phyloP scores from a whole-genome alignment of 2,888 invertebrate species.

The Drosophila testacea region DNA sequence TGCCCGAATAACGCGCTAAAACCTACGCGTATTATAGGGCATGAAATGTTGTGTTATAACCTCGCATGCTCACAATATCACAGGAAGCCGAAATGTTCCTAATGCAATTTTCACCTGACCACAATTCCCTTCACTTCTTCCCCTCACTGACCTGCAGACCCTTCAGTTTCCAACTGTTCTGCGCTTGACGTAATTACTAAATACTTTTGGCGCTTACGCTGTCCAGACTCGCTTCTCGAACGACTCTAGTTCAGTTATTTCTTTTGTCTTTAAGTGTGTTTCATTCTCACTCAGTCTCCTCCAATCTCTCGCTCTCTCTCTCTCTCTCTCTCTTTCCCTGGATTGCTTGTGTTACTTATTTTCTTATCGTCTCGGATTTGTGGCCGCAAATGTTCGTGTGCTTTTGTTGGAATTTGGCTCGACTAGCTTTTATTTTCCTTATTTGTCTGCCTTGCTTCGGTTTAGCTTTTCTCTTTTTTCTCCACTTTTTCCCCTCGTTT shows the following conservation, averaged over 20 bases:
- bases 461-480: conserved; percentile 21
- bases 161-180: conserved; percentile 11
- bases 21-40: conserved; percentile 41
- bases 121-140: conserved; percentile 10
- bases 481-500: conserved; percentile 2
- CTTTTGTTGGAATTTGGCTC: conserved; percentile 75
- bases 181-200: conserved; percentile 76
- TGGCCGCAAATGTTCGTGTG: conserved; percentile 76
- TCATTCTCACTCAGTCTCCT: conserved; percentile 8
- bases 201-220: conserved; percentile 69
- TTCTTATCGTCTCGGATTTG: conserved; percentile 80
- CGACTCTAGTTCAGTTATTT: conserved; percentile 45
- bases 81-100: conserved; percentile 45
- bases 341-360: conserved; percentile 65
- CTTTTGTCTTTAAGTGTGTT: conserved; percentile 43
- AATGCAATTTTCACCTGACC: conserved; percentile 76
- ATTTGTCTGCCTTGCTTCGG: conserved; percentile 62
- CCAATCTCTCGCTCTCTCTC: conserved; percentile 1
- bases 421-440: conserved; percentile 66
- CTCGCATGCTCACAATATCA: conserved; percentile 65
- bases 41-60: conserved; percentile 39
- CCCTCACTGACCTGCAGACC: not conserved
- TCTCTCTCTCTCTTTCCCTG: conserved; percentile 7
- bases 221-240: conserved; percentile 40
- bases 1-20: conserved; percentile 25